Evolutionary conservation across 2,113 vertebrate species (phyloP).

Genomic region (Megaptera novaeangliae): DNA sequence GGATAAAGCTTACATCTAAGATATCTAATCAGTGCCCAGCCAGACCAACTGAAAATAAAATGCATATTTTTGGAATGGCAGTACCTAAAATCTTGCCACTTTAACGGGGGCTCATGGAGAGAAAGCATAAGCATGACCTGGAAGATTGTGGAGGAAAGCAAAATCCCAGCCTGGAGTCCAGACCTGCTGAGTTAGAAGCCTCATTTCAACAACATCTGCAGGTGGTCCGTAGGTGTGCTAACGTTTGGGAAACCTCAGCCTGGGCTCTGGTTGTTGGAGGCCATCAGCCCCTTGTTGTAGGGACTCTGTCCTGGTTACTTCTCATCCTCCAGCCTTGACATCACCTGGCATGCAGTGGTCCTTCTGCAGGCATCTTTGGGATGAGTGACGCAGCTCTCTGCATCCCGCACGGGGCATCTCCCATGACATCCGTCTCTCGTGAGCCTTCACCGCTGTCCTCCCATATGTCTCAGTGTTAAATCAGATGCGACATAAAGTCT

Average conservation of each 20-base stretch:
- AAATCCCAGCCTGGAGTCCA: rapidly evolving
- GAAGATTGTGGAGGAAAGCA: neutral
- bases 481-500: too few species aligned
- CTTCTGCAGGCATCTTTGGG: neutral
- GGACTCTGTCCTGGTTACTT: neutral
- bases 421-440: neutral
- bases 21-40: neutral
- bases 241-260: neutral
- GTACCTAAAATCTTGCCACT: too few species aligned
- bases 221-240: neutral
- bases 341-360: neutral
- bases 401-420: rapidly evolving
- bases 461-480: rapidly evolving
- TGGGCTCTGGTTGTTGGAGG: rapidly evolving
- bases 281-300: rapidly evolving
- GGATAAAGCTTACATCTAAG: neutral
- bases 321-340: neutral
- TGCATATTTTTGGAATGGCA: neutral
- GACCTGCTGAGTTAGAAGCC: too few species aligned
- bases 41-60: too few species aligned
- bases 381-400: neutral
- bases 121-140: rapidly evolving
- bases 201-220: too few species aligned
- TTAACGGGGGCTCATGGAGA: too few species aligned
- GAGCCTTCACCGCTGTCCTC: too few species aligned